A percentile compares a stretch with the other conserved stretches of the same genome.
phyloP scores from a whole-genome alignment of 2,113 vertebrate genomes.

The Lophochroa leadbeateri region DNA sequence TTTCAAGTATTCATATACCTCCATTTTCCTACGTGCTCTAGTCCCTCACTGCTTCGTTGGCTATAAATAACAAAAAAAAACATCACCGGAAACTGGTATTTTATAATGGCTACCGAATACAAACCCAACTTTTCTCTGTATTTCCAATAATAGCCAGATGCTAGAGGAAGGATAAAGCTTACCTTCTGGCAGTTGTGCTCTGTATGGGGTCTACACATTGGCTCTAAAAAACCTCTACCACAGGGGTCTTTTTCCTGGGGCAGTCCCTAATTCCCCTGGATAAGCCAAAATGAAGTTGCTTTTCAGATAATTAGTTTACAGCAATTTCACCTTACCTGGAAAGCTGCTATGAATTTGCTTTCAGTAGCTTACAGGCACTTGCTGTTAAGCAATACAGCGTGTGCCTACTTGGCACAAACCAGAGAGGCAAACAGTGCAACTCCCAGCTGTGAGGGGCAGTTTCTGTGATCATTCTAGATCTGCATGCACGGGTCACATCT shows the following conservation, averaged over 20 bases:
- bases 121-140: neutral
- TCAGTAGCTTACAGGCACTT: neutral
- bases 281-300: neutral
- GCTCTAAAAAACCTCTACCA: neutral
- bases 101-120: neutral
- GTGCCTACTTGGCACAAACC: neutral
- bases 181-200: neutral
- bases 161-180: neutral
- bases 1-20: neutral
- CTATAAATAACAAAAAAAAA: neutral
- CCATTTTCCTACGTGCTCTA: neutral
- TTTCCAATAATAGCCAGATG: neutral
- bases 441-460: neutral
- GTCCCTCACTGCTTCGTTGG: neutral
- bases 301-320: neutral
- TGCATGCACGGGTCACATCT: no score
- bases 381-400: rapidly evolving
- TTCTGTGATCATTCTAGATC: no score
- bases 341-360: neutral
- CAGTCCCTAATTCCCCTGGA: neutral
- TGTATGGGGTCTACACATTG: neutral
- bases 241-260: neutral
- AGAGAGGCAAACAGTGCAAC: neutral
- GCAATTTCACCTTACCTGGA: neutral
- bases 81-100: neutral